Conservation (phyloP, 2,113 vertebrate species). For the Hyla sarda region DNA sequence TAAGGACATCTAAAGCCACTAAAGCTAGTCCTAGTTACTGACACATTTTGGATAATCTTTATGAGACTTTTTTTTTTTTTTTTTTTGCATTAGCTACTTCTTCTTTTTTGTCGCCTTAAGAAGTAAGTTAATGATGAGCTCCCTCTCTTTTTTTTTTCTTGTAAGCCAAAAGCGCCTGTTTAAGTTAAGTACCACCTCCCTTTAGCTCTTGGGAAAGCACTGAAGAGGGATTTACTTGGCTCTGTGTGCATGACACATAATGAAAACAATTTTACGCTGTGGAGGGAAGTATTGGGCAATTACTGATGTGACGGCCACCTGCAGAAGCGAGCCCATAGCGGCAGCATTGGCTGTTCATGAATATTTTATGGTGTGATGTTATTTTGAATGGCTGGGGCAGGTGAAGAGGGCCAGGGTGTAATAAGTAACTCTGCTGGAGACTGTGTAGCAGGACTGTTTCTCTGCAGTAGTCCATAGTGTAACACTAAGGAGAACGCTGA, state of each 20-base stretch:
- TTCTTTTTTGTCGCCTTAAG: constrained; percentile 85
- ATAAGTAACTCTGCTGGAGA: constrained; percentile 98
- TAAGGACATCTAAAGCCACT: constrained; percentile 83
- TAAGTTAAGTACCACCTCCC: constrained; percentile 97
- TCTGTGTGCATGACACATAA: constrained; percentile 98
- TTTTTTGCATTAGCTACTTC: constrained; percentile 87
- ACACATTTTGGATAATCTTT: constrained; percentile 96
- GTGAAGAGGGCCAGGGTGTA: constrained; percentile 88
- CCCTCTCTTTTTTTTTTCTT: constrained; percentile 77
- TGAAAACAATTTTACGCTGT: constrained; percentile 99
- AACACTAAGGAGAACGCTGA: constrained; percentile 91
- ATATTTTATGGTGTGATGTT: constrained; percentile 98
- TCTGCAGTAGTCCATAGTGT: constrained; percentile 91
- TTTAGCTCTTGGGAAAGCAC: constrained; percentile 94
- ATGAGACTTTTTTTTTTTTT: constrained; percentile 67
- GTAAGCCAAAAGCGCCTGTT: constrained; percentile 92
- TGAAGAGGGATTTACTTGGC: constrained; percentile 93
- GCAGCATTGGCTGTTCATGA: constrained; percentile 86
- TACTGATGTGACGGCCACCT: constrained; percentile 99
- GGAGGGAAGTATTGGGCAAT: constrained; percentile 97
- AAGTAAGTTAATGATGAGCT: constrained; percentile 97
- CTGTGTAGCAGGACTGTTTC: constrained; percentile 92
- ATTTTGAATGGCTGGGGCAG: constrained; percentile 96
- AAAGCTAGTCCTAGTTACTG: constrained; percentile 91
- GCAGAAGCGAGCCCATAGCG: constrained; percentile 88